phyloP scores from a whole-genome alignment of 2,797 vertebrate species.

The Hoplostethus atlanticus region DNA sequence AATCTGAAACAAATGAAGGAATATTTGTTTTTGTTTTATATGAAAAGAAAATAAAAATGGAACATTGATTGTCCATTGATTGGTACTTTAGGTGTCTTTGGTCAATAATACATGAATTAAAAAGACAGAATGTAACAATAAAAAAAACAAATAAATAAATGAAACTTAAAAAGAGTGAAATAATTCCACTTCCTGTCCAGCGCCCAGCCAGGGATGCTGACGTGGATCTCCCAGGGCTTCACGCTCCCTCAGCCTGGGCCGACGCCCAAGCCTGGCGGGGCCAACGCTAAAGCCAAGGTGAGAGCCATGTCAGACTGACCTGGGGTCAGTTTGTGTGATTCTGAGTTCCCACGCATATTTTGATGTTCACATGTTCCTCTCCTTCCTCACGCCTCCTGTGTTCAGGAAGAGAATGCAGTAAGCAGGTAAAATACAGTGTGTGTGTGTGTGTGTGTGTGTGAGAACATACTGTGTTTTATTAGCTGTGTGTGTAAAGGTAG shows the following conservation, averaged over 20 bases:
- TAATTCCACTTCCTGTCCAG: conserved; percentile 30
- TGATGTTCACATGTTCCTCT: not conserved
- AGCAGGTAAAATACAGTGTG: conserved; percentile 60
- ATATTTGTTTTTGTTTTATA: too few relatives aligned
- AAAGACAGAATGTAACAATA: too few relatives aligned
- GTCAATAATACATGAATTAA: too few relatives aligned
- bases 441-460: not conserved
- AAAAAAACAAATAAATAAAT: too few relatives aligned
- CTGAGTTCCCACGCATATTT: not conserved
- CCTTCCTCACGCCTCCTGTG: not conserved
- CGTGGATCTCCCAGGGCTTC: conserved; percentile 74
- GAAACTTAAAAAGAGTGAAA: too few relatives aligned
- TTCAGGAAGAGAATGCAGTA: conserved; percentile 63
- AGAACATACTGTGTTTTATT: not conserved
- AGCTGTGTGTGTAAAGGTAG: not conserved
- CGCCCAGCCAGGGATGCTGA: conserved; percentile 65
- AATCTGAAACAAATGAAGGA: too few relatives aligned
- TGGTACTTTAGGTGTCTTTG: too few relatives aligned
- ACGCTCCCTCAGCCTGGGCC: conserved; percentile 73
- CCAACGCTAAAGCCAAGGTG: conserved; percentile 47
- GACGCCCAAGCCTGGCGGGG: conserved; percentile 10
- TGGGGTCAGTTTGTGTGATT: too few relatives aligned
- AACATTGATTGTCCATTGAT: too few relatives aligned
- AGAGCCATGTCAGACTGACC: not conserved
- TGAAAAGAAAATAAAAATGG: too few relatives aligned